Evolutionary conservation across 2,888 invertebrate species (phyloP), one percentile per base, ranked within the genome.

Genomic region (Stenotaenia linearis): DNA sequence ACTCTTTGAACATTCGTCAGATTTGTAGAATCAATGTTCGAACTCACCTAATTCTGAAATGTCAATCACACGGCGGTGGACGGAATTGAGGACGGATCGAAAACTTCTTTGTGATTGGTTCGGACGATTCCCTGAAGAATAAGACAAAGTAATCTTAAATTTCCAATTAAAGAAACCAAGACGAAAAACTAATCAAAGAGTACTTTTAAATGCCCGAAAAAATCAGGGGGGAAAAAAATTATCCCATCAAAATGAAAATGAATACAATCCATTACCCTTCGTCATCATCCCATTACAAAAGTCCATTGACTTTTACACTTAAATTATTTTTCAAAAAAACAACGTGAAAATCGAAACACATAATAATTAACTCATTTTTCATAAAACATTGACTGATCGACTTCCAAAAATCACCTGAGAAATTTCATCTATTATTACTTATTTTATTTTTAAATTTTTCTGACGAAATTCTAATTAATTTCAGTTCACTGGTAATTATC

Each of bases 21-120:
- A 9, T 6, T 32, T 32, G 4, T 4, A 32, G 69, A 69, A 69
- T 69, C 69, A 69, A 69, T 69, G 69, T 69, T 28, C 28, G 69
- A 69, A 69, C 69, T 69, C 69, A 69, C 69, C 69, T 28, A 69
- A 69, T 25, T 69, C 28, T 10, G 28, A 69, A 69, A 23, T 69
- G 69, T 69, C 69, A 69, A 69, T 69, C 69, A 69, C 69, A 69
- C 69, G 25, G 23, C 23, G 23, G 25, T 69, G 69, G 69, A 69
- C 69, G 69, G 69, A 25, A 69, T 69, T 69, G 69, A 28, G 69
- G 69, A 69, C 69, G 69, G 69, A 69, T 69, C 69, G 69, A 69
- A 69, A 23, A 28, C 23, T 10, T 25, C 69, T 28, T 69, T 69
- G 69, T 69, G 69, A 69, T 69, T 69, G 69, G 25, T 69, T 69